phyloP scores from a whole-genome alignment of 2,113 vertebrate genomes.

The Epinephelus moara region DNA sequence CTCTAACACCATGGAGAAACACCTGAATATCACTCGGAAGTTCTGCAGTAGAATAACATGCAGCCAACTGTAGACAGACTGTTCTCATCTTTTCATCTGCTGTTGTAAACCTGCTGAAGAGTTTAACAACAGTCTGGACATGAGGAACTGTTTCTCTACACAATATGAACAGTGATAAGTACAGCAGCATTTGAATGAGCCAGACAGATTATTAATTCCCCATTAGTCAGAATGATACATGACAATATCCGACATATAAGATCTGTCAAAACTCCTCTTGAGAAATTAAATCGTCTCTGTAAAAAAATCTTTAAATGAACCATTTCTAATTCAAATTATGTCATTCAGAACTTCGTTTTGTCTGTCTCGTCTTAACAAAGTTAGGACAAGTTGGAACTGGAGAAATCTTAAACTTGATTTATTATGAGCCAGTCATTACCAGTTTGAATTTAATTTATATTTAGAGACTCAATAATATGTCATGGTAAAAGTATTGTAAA shows the following conservation, averaged over 20 bases:
- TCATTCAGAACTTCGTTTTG: neutral
- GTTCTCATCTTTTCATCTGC: neutral
- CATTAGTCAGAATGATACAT: neutral
- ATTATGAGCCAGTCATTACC: neutral
- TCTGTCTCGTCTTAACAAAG: no score
- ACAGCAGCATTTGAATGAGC: neutral
- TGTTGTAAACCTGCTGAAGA: neutral
- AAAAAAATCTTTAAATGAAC: no score
- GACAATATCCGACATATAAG: neutral
- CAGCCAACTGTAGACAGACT: conserved; percentile 29
- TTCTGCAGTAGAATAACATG: neutral
- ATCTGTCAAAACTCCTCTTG: neutral
- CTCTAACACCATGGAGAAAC: neutral
- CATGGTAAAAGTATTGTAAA: no score
- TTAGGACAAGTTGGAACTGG: neutral
- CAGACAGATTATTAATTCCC: neutral
- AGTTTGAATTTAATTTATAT: neutral
- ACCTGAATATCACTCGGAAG: neutral
- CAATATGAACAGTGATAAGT: neutral
- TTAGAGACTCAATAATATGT: neutral
- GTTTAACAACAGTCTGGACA: neutral
- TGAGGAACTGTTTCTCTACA: neutral
- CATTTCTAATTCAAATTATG: neutral
- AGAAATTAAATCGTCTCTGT: neutral
- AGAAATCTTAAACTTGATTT: neutral